These are phyloP conservation scores for Phlogophora meticulosa DNA, from an alignment of 2,888 invertebrate genomes.

Conservation along the genomic window DNA sequence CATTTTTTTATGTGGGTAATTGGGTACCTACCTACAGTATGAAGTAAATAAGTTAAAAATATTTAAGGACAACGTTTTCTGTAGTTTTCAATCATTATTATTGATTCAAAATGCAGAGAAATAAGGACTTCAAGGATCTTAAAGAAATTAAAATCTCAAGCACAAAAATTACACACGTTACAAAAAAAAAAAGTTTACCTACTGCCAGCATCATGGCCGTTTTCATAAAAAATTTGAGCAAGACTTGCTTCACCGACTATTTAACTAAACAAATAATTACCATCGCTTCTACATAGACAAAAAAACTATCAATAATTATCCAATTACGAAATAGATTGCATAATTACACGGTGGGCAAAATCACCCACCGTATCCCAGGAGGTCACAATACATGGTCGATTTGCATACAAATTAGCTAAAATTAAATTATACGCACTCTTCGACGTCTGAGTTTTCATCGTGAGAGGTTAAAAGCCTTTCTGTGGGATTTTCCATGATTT, in stretches of 20 bases:
- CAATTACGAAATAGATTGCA: constrained; percentile 45
- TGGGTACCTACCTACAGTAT: too few species aligned
- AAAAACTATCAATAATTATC: constrained; percentile 36
- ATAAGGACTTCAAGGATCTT: too few species aligned
- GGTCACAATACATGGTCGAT: constrained; percentile 30
- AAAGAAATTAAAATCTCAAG: background rate
- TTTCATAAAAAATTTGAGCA: constrained; percentile 24
- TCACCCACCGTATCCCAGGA: constrained; percentile 24
- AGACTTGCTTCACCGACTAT: constrained; percentile 30
- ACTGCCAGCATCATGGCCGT: constrained; percentile 15
- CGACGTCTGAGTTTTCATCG: constrained; percentile 56
- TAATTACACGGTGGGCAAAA: constrained; percentile 50
- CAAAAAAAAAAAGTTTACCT: constrained; percentile 19
- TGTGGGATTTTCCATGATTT: constrained; percentile 43
- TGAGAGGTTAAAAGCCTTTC: constrained; percentile 45
- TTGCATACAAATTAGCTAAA: constrained; percentile 21
- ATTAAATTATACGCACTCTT: constrained; percentile 66
- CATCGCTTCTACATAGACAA: constrained; percentile 12
- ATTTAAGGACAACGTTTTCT: background rate
- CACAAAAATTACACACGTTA: background rate
- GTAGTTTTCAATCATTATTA: background rate
- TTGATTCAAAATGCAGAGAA: background rate
- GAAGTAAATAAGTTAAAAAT: too few species aligned
- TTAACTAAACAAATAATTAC: constrained; percentile 23
- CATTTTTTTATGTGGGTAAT: background rate